These are phyloP conservation scores for Drosophila imparisetae DNA, from an alignment of 2,888 invertebrate genomes.

Conservation along the genomic window DNA sequence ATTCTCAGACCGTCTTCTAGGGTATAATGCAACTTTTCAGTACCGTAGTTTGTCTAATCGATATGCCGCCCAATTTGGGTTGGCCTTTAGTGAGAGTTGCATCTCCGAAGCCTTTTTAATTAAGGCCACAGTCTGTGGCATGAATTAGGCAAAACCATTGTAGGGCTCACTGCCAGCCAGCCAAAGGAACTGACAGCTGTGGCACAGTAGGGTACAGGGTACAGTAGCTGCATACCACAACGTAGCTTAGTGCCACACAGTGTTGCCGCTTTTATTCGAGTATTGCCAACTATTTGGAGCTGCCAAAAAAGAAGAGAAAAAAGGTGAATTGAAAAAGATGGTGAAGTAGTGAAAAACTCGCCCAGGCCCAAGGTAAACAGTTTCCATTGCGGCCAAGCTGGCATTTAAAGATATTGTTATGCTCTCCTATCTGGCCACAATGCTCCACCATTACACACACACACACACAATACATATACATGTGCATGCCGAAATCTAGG, in stretches of 20 bases:
- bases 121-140: conserved; percentile 40
- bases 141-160: conserved; percentile 34
- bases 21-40: background rate
- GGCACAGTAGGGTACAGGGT: no score
- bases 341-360: conserved; percentile 21
- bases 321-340: background rate
- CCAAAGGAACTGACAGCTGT: conserved; percentile 3
- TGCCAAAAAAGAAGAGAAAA: conserved; percentile 46
- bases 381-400: conserved; percentile 51
- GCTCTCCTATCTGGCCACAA: conserved; percentile 45
- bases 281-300: conserved; percentile 44
- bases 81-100: background rate
- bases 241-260: conserved; percentile 28
- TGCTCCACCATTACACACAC: conserved; percentile 9
- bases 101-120: conserved; percentile 45
- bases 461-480: conserved; percentile 6
- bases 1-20: background rate
- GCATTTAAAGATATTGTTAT: conserved; percentile 59
- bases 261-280: conserved; percentile 32
- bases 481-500: conserved; percentile 60
- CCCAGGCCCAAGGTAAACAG: conserved; percentile 57
- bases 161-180: conserved; percentile 4
- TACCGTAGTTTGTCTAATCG: conserved; percentile 21
- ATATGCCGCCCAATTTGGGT: conserved; percentile 12
- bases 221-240: conserved; percentile 12